phyloP scores from a whole-genome alignment of 2,113 vertebrate species.

The Quiscalus mexicanus region DNA sequence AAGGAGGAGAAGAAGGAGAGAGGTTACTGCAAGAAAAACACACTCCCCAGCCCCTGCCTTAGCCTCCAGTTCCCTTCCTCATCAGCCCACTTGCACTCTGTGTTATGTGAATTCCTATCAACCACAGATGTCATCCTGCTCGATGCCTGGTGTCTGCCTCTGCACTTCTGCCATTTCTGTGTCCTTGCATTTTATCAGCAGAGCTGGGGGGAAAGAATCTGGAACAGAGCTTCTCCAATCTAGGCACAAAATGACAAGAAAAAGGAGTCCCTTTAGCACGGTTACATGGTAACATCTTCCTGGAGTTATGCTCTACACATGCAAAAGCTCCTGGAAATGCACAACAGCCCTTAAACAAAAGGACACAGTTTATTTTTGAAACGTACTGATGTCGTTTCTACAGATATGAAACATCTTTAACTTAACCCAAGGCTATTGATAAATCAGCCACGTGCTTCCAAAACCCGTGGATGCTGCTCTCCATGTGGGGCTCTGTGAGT shows the following conservation, averaged over 20 bases:
- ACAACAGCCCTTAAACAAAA: background rate
- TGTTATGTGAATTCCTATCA: background rate
- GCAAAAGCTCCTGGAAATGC: constrained; percentile 4
- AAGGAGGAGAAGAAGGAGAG: constrained; percentile 76
- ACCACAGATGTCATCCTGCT: background rate
- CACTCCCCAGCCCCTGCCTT: constrained; percentile 23
- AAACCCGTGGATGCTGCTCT: background rate
- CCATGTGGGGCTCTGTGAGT: background rate
- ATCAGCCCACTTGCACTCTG: background rate
- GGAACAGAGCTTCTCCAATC: background rate
- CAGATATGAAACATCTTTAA: background rate
- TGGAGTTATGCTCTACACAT: background rate
- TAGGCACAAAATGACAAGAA: background rate
- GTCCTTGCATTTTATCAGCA: constrained; percentile 24
- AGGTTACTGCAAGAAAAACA: constrained; percentile 75
- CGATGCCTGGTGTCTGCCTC: background rate
- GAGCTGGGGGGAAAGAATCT: background rate
- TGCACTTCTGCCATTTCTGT: constrained; percentile 12
- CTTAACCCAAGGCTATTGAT: background rate
- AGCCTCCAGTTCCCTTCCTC: background rate
- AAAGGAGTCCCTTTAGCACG: background rate
- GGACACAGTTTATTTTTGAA: background rate
- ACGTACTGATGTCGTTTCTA: background rate
- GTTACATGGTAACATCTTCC: background rate
- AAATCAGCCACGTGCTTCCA: background rate